Conservation (phyloP, 2,888 invertebrate genomes). For the Zaprionus obscuricornis region DNA sequence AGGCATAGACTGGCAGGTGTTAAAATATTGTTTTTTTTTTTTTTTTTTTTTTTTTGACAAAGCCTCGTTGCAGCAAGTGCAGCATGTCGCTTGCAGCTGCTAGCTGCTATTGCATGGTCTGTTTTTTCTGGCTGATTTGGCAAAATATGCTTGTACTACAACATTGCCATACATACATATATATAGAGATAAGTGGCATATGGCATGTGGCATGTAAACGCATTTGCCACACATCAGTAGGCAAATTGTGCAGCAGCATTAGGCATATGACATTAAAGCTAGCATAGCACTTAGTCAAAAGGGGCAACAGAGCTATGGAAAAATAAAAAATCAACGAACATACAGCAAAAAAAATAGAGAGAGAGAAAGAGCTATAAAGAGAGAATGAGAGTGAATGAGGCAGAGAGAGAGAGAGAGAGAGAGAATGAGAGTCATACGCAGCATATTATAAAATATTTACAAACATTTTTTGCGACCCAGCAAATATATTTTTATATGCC, state of each 20-base stretch:
- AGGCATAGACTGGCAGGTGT: too few species aligned
- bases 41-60: conserved; percentile 36
- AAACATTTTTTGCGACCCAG: too few species aligned
- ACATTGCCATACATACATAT: too few species aligned
- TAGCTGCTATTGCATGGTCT: conserved; percentile 3
- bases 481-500: too few species aligned
- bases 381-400: too few species aligned
- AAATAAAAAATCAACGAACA: conserved; percentile 23
- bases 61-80: conserved; percentile 13
- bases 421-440: too few species aligned
- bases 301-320: too few species aligned
- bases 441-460: too few species aligned
- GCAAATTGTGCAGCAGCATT: conserved; percentile 55
- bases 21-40: too few species aligned
- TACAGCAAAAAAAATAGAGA: conserved; percentile 17
- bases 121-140: conserved; percentile 61
- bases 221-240: conserved; percentile 46
- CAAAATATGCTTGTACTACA: too few species aligned
- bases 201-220: conserved; percentile 31
- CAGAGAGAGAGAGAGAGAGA: neutral
- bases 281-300: conserved; percentile 47
- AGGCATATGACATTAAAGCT: conserved; percentile 42
- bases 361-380: too few species aligned
- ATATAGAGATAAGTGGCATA: too few species aligned
- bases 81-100: conserved; percentile 41